Evolutionary conservation across 2,797 vertebrate genomes (phyloP), one percentile per base, ranked within the genome.

Genomic region (Paedocypris micromegethes): DNA sequence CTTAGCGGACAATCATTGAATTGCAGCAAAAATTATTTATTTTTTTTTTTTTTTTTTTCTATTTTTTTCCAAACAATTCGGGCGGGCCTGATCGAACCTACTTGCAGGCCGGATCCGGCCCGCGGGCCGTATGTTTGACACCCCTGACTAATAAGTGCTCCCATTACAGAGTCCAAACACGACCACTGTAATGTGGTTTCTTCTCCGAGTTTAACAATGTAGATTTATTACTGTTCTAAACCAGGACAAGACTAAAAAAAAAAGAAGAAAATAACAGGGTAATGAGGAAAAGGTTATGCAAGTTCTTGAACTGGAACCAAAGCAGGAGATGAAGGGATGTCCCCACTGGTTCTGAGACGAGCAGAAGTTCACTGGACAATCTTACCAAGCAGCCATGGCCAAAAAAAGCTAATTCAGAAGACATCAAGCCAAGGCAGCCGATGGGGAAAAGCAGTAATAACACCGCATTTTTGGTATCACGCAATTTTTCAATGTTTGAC

Each of bases 91-190:
- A n/a, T n/a, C n/a, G n/a, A n/a, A n/a, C n/a, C n/a, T n/a, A n/a
- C n/a, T n/a, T n/a, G n/a, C n/a, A n/a, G n/a, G n/a, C n/a, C n/a
- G n/a, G n/a, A n/a, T n/a, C n/a, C n/a, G n/a, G n/a, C n/a, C n/a
- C n/a, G n/a, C n/a, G n/a, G n/a, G n/a, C n/a, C n/a, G n/a, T n/a
- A n/a, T n/a, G n/a, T n/a, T n/a, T n/a, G n/a, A n/a, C n/a, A n/a
- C n/a, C n/a, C n/a, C n/a, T n/a, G n/a, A n/a, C n/a, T n/a, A 88
- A 88, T 88, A 92, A 89, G 90, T 91, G 88, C 88, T 90, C 86
- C 85, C 82, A 86, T 87, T 85, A 88, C 87, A 88, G 84, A 88
- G 84, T 86, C 86, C 88, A 86, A 80, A 79, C 81, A 82, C 78
- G 81, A 82, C 46, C 75, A 87, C 76, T 83, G 79, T 85, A 84